phyloP scores from a whole-genome alignment of 2,113 vertebrate species.

The Epinephelus moara region DNA sequence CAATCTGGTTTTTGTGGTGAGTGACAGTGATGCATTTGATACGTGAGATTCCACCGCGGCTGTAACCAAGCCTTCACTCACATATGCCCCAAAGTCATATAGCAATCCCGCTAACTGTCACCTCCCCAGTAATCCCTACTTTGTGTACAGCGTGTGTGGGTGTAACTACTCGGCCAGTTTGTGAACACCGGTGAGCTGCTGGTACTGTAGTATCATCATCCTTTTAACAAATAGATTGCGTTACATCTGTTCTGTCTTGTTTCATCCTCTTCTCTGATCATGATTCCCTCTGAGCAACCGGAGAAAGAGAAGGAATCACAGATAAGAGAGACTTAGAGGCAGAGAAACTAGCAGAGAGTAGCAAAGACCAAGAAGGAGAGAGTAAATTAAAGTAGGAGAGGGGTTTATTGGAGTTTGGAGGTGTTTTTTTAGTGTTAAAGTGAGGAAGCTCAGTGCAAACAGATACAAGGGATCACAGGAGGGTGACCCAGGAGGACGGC shows the following conservation, averaged over 20 bases:
- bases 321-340: slow-evolving; percentile 44
- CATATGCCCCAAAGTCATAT: slow-evolving; percentile 66
- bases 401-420: slow-evolving; percentile 48
- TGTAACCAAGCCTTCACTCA: slow-evolving; percentile 76
- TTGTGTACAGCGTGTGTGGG: slow-evolving; percentile 39
- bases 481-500: slow-evolving; percentile 64
- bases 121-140: slow-evolving; percentile 48
- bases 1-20: slow-evolving; percentile 62
- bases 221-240: slow-evolving; percentile 57
- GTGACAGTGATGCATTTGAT: slow-evolving; percentile 78
- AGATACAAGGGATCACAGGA: slow-evolving; percentile 64
- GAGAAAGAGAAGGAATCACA: slow-evolving; percentile 46
- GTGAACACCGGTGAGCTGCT: slow-evolving; percentile 56
- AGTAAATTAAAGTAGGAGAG: slow-evolving; percentile 53
- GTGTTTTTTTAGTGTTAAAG: slow-evolving; percentile 47
- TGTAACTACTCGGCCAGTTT: slow-evolving; percentile 35
- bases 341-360: slow-evolving; percentile 40
- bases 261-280: slow-evolving; percentile 60
- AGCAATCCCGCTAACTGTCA: slow-evolving; percentile 70
- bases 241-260: slow-evolving; percentile 63
- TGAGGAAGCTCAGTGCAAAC: slow-evolving; percentile 41
- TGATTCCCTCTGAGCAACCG: slow-evolving; percentile 37
- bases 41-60: slow-evolving; percentile 61
- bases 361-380: slow-evolving; percentile 37
- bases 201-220: slow-evolving; percentile 44